phyloP scores from a whole-genome alignment of 2,888 invertebrate genomes.

The Barypeithes pellucidus region DNA sequence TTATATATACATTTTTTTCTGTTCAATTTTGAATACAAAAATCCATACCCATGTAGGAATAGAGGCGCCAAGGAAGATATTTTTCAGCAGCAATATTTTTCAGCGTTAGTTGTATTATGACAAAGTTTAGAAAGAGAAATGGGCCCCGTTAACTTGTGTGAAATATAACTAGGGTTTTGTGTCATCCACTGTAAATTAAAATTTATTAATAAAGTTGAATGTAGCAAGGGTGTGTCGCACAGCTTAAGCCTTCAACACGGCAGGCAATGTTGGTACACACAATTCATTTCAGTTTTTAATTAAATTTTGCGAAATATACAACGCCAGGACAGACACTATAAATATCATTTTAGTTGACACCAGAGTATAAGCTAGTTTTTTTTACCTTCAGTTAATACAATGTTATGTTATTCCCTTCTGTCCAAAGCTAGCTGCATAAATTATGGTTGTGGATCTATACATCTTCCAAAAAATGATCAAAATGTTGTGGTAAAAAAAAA shows the following conservation, averaged over 20 bases:
- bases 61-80: background rate
- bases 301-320: conserved; percentile 36
- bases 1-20: too few species aligned
- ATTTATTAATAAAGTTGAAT: conserved; percentile 43
- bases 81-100: conserved; percentile 1
- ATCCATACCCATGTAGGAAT: too few species aligned
- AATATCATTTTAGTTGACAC: conserved; percentile 17
- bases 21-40: too few species aligned
- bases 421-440: too few species aligned
- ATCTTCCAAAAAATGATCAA: too few species aligned
- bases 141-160: conserved; percentile 23
- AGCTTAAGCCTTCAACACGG: conserved; percentile 32
- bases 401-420: too few species aligned
- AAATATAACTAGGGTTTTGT: conserved; percentile 27
- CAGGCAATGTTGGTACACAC: conserved; percentile 24
- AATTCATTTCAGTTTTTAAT: conserved; percentile 45
- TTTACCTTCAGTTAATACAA: background rate
- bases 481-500: too few species aligned
- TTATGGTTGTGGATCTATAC: too few species aligned
- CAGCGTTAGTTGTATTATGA: conserved; percentile 18
- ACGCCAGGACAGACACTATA: conserved; percentile 15
- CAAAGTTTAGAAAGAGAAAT: conserved; percentile 10
- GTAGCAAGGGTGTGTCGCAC: conserved; percentile 20
- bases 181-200: conserved; percentile 38
- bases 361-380: background rate